Base-by-base conservation (phyloP, 2,888 invertebrate genomes). In the Macrostomum cliftonense region DNA sequence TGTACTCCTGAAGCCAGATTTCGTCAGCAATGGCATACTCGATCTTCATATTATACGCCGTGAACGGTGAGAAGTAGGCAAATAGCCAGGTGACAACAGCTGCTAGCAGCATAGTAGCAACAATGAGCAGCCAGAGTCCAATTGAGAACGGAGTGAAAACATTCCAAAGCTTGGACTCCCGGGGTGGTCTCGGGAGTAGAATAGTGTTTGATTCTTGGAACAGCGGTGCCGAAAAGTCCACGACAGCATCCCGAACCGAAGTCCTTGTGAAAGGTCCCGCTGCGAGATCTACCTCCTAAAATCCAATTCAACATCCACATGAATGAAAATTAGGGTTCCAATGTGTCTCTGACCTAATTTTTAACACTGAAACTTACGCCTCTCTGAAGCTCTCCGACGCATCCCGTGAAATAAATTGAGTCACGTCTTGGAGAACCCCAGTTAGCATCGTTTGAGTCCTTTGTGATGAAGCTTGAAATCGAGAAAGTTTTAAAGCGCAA, bases 341-440 rank as follows among this genome's bases (percentile, higher is more conserved):
- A 16, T 21, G 28, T 12, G 4, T 20, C 5, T 9, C 12, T 19
- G 16, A 45, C 36, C n/a, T 5, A 45, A 11, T 20, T 11, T 7
- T 4, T 17, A n/a, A 45, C 11, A 13, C 5, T 9, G 37, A 5
- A 4, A 45, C 45, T 45, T 38, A 45, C 45, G 16, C 45, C 45
- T 20, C 16, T 37, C 45, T 45, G 45, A 2, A 45, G 36, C 20
- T 45, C 45, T 5, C 45, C 45, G 5, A 45, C 45, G 36, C 45
- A 45, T 5, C 45, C 45, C 7, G 20, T 45, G 12, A 45, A 45
- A 28, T 28, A 28, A 9, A 4, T 28, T 4, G 28, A 28, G 28
- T 28, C 28, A 7, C 5, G 28, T 28, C 5, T 28, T 9, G 28
- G 28, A 28, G 5, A 7, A 9, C 28, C 28, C 5, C 4, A 28